Conservation (phyloP, 2,797 vertebrate genomes). For the Ptychadena robeensis region DNA sequence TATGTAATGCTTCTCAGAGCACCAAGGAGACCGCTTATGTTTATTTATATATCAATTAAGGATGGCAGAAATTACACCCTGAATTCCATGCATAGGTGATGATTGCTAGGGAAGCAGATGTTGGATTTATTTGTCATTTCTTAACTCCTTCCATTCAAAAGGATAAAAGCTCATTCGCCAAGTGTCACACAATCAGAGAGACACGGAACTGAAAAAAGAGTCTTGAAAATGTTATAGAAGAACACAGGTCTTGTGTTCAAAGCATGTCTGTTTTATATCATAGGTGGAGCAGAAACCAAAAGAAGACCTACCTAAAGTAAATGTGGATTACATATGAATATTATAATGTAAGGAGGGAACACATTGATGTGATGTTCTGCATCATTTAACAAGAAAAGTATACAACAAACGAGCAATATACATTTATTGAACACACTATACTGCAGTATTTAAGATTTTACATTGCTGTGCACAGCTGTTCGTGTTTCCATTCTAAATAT, state of each 20-base stretch:
- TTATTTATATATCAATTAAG: constrained; percentile 47
- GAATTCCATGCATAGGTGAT: constrained; percentile 21
- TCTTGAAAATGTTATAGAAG: neutral
- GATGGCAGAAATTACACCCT: constrained; percentile 35
- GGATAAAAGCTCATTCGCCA: neutral
- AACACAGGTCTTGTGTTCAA: neutral
- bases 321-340: neutral
- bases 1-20: neutral
- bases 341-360: neutral
- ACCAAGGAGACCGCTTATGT: constrained; percentile 22
- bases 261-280: neutral
- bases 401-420: neutral
- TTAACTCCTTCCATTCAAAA: constrained; percentile 9
- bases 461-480: constrained; percentile 31
- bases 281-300: neutral
- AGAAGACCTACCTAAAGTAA: neutral
- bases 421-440: neutral
- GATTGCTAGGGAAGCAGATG: constrained; percentile 34
- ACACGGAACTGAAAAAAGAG: neutral
- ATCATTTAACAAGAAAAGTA: neutral
- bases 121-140: neutral
- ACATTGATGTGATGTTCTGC: neutral
- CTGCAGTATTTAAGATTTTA: neutral
- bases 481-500: constrained; percentile 10
- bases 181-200: neutral